Conservation (phyloP, 1,140 invertebrate species). For the Drosophila cardini region DNA sequence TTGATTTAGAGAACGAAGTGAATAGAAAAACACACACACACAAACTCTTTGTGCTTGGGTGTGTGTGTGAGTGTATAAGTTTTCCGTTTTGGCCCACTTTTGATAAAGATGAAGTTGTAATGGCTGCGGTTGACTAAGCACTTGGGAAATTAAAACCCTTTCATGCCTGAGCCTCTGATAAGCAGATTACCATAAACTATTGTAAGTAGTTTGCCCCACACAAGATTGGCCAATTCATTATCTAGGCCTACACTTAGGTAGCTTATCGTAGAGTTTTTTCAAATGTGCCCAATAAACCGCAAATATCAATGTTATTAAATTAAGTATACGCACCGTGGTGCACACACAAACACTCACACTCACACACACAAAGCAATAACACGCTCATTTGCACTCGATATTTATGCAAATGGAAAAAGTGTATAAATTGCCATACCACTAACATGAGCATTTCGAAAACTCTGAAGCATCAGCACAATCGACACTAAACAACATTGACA, state of each 20-base stretch:
- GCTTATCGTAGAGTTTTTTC: conserved; percentile 14
- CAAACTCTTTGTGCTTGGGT: neutral
- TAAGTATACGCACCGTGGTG: conserved; percentile 42
- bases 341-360: too few relatives aligned
- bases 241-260: conserved; percentile 4
- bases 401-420: conserved; percentile 58
- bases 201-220: neutral
- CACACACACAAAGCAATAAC: neutral
- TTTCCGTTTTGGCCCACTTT: neutral
- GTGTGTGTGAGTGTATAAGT: neutral
- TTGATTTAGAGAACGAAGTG: conserved; percentile 64
- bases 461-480: conserved; percentile 57
- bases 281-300: neutral
- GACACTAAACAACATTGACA: conserved; percentile 79
- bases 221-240: conserved; percentile 23
- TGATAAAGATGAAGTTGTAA: conserved; percentile 14
- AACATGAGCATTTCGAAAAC: conserved; percentile 25
- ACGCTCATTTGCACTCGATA: conserved; percentile 59
- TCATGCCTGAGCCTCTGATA: neutral
- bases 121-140: conserved; percentile 28
- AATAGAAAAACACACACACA: conserved; percentile 27
- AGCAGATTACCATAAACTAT: conserved; percentile 29
- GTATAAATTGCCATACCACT: conserved; percentile 8
- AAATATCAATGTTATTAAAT: conserved; percentile 13
- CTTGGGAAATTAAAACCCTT: conserved; percentile 18